These are phyloP conservation scores for Acrobasis suavella DNA, from an alignment of 2,888 invertebrate species.

Conservation along the genomic window DNA sequence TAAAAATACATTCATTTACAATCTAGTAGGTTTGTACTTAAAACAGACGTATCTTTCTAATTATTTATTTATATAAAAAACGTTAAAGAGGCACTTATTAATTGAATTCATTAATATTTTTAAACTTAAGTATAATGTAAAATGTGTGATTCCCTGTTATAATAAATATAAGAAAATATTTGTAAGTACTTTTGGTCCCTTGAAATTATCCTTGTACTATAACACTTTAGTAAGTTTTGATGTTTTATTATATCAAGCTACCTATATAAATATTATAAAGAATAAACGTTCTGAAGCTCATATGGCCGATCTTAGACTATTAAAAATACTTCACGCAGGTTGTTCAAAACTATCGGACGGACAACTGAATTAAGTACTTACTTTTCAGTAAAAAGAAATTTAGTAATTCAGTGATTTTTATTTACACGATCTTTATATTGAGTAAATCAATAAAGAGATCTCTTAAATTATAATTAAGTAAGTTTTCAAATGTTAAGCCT, in stretches of 20 bases:
- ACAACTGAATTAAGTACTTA: slow-evolving; percentile 18
- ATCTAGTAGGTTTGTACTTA: slow-evolving; percentile 13
- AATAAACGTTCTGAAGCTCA: background rate
- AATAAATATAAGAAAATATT: slow-evolving; percentile 2
- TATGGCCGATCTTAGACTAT: background rate
- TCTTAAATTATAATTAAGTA: slow-evolving; percentile 1
- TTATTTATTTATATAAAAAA: background rate
- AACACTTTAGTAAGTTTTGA: background rate
- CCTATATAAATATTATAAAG: background rate
- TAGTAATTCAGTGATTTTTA: background rate
- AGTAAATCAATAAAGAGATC: slow-evolving; percentile 4
- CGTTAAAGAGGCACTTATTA: slow-evolving; percentile 9
- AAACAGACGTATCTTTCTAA: background rate
- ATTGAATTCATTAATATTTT: background rate
- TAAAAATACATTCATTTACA: background rate
- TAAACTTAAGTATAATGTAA: no score
- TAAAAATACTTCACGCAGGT: slow-evolving; percentile 9
- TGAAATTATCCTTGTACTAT: background rate
- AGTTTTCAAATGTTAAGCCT: slow-evolving; percentile 54
- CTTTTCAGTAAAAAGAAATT: background rate
- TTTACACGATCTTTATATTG: background rate
- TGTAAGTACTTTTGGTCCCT: slow-evolving; percentile 20
- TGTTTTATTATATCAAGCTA: background rate
- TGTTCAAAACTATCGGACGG: background rate
- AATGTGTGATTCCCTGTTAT: background rate